phyloP scores from a whole-genome alignment of 2,797 vertebrate genomes.

The Mastacembelus armatus region DNA sequence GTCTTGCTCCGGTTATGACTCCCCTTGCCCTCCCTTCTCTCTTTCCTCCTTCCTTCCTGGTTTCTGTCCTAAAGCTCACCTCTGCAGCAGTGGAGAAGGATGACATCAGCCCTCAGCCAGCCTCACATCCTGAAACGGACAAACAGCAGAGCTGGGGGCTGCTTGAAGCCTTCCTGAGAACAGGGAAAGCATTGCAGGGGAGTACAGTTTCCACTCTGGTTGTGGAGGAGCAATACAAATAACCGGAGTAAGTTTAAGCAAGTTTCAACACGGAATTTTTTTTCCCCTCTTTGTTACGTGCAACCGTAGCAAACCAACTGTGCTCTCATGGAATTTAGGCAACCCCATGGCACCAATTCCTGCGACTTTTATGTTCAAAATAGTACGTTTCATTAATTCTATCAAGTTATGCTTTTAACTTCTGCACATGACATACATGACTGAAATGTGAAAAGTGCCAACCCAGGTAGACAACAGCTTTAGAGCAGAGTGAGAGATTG shows the following conservation, averaged over 20 bases:
- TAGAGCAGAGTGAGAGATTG: conserved; percentile 20
- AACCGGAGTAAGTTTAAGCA: conserved; percentile 12
- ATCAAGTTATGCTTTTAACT: background rate
- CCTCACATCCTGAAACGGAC: conserved; percentile 72
- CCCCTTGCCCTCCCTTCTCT: conserved; percentile 35
- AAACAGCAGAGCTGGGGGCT: conserved; percentile 60
- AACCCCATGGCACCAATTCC: background rate
- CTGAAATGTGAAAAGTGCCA: conserved; percentile 11
- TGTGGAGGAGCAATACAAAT: conserved; percentile 3
- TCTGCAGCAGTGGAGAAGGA: conserved; percentile 76
- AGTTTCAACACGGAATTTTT: conserved; percentile 5
- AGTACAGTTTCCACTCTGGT: conserved; percentile 6
- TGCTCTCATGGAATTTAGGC: background rate
- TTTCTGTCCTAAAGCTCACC: conserved; percentile 78
- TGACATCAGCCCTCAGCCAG: conserved; percentile 76
- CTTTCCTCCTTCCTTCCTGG: conserved; percentile 56
- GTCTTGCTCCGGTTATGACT: conserved; percentile 45
- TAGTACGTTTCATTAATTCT: background rate
- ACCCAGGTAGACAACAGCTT: conserved; percentile 1
- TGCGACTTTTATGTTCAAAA: background rate
- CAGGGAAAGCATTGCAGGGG: conserved; percentile 1
- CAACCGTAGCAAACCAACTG: background rate
- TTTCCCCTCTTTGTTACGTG: background rate
- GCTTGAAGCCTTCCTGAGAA: conserved; percentile 45
- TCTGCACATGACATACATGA: background rate